A percentile compares a stretch with the other conserved stretches of the same genome.
phyloP scores from a whole-genome alignment of 2,888 invertebrate genomes.

The Drosophila multiciliata region DNA sequence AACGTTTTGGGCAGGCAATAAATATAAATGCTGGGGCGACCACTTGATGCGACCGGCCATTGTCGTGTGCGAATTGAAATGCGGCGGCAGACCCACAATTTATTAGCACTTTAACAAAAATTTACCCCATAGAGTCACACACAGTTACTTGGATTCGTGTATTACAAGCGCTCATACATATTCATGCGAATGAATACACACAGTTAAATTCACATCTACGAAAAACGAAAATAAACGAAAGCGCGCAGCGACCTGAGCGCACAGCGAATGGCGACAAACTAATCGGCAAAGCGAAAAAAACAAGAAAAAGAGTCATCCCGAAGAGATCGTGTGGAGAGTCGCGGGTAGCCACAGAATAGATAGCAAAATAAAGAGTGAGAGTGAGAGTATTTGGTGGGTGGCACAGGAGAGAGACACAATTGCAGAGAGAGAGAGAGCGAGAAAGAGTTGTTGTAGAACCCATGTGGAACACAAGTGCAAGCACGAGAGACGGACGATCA shows the following conservation, averaged over 20 bases:
- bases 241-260: constrained; percentile 55
- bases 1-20: constrained; percentile 19
- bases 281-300: constrained; percentile 41
- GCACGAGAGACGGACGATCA: constrained; percentile 35
- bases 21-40: constrained; percentile 27
- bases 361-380: constrained; percentile 15
- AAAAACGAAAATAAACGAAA: not conserved
- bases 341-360: not conserved
- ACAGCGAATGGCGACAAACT: constrained; percentile 63
- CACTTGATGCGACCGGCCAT: constrained; percentile 56
- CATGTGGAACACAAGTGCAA: constrained; percentile 31
- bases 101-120: constrained; percentile 75
- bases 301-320: constrained; percentile 40
- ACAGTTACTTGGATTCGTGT: constrained; percentile 36
- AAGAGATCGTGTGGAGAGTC: constrained; percentile 12
- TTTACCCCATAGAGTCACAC: constrained; percentile 66
- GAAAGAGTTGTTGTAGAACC: constrained; percentile 27
- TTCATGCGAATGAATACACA: constrained; percentile 14
- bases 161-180: constrained; percentile 21
- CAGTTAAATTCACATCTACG: constrained; percentile 23
- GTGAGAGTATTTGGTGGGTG: constrained; percentile 39
- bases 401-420: constrained; percentile 5
- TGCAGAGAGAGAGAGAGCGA: not conserved
- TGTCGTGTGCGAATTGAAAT: constrained; percentile 64
- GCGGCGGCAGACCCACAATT: constrained; percentile 68